Percentiles rank a stretch among this genome's conserved stretches.
These are phyloP conservation scores for Asobara japonica DNA, from an alignment of 1,140 invertebrate genomes.

Conservation along the genomic window DNA sequence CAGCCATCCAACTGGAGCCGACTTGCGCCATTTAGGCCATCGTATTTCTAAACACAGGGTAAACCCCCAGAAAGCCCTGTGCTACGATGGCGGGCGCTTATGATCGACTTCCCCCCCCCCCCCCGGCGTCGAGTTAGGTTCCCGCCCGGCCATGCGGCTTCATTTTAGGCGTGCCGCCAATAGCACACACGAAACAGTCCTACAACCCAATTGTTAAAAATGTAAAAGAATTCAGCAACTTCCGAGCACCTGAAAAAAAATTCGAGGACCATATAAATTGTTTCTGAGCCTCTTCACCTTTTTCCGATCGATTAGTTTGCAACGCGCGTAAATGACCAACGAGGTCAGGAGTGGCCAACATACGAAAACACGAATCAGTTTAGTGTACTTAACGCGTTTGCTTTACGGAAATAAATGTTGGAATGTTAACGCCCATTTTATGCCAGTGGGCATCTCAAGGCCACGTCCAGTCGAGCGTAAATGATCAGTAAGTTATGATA, in stretches of 20 bases:
- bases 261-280: background rate
- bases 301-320: background rate
- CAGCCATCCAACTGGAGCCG: too few relatives aligned
- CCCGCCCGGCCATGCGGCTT: too few relatives aligned
- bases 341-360: background rate
- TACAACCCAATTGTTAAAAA: too few relatives aligned
- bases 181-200: too few relatives aligned
- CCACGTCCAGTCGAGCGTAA: background rate
- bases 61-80: too few relatives aligned
- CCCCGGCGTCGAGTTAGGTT: too few relatives aligned
- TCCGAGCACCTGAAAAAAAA: background rate
- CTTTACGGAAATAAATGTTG: background rate
- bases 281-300: background rate
- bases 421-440: background rate
- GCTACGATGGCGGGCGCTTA: too few relatives aligned
- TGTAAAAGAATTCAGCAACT: too few relatives aligned
- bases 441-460: background rate
- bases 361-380: background rate
- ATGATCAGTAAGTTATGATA: background rate
- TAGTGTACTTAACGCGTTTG: constrained; percentile 9
- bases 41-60: too few relatives aligned
- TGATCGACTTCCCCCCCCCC: too few relatives aligned
- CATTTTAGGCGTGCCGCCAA: too few relatives aligned
- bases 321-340: background rate
- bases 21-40: too few relatives aligned